Base-by-base conservation (phyloP, 2,888 invertebrate species). In the Clistopyga incitator region DNA sequence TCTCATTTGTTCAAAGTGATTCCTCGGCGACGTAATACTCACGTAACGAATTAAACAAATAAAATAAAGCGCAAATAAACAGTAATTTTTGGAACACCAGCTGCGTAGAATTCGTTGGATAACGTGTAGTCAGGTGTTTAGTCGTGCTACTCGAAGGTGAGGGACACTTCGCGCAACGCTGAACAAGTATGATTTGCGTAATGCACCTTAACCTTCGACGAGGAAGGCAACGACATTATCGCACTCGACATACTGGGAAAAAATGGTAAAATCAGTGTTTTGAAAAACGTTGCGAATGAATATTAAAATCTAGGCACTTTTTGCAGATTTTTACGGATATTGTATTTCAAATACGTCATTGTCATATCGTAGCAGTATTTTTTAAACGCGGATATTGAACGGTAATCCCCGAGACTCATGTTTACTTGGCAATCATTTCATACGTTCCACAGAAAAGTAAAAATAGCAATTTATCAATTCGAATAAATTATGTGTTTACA, bases 61-160 rank as follows among this genome's bases (percentile, higher is more conserved):
- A 52, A 64, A 23, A 20, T n/a, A 34, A 47, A 15, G 34, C 15
- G 13, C 29, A 68, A 25, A 52, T 50, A 68, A 68, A 68, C 52
- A 50, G 11, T 11, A 38, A 59, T 45, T 56, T 56, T 71, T 20
- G 15, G 13, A 2, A 13, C 18, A 8, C 70, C 23, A 54, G 42
- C 29, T 38, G 23, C 38, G 13, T 8, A n/a, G 29, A 50, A 47
- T 47, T 74, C 6, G 56, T 42, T 34, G 13, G 50, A 64, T 56
- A 72, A 23, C 15, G 18, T 29, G 3, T 25, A 20, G 76, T 13
- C 76, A 76, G 76, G 76, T 76, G 76, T 65, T 54, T n/a, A 25
- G 34, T 3, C 11, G 25, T 25, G 15, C 11, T 64, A 38, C 34
- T 20, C 38, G 20, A 34, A 61, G 34, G 34, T 61, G 34, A 34